These are phyloP conservation scores for Apamea crenata DNA, from an alignment of 2,888 invertebrate genomes.

Conservation along the genomic window DNA sequence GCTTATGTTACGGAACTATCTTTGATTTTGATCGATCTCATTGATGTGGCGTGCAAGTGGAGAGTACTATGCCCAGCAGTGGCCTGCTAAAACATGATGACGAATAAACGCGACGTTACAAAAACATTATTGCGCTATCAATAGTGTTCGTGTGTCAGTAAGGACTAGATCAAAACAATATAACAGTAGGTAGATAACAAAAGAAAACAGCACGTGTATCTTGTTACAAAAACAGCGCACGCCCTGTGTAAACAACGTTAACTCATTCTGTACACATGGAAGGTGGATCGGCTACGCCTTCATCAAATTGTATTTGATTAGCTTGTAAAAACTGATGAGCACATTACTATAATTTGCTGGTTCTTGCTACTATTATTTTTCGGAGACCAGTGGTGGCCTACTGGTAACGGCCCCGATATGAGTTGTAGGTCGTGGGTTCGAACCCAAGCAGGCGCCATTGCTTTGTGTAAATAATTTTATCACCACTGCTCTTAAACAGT, in stretches of 20 bases:
- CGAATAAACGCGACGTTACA: not conserved
- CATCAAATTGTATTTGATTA: conserved; percentile 21
- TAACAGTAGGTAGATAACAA: not conserved
- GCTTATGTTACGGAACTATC: no score
- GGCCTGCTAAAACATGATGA: not conserved
- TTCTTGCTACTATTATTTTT: not conserved
- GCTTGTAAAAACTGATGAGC: not conserved
- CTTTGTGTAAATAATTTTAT: no score
- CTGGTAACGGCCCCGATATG: no score
- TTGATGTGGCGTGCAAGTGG: not conserved
- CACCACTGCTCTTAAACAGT: no score
- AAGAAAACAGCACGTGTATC: conserved; percentile 4
- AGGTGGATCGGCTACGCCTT: conserved; percentile 10
- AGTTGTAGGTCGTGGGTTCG: no score
- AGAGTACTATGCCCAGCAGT: not conserved
- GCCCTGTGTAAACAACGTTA: conserved; percentile 34
- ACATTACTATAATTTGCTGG: not conserved
- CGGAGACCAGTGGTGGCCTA: not conserved
- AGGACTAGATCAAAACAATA: not conserved
- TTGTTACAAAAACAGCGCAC: conserved; percentile 26
- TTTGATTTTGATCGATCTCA: not conserved
- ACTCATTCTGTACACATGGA: conserved; percentile 21
- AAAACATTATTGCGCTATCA: not conserved
- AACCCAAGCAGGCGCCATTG: no score
- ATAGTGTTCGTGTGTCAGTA: no score